These are phyloP conservation scores for Sarotherodon lohbergeri DNA, from an alignment of 2,113 vertebrate species.

Conservation along the genomic window DNA sequence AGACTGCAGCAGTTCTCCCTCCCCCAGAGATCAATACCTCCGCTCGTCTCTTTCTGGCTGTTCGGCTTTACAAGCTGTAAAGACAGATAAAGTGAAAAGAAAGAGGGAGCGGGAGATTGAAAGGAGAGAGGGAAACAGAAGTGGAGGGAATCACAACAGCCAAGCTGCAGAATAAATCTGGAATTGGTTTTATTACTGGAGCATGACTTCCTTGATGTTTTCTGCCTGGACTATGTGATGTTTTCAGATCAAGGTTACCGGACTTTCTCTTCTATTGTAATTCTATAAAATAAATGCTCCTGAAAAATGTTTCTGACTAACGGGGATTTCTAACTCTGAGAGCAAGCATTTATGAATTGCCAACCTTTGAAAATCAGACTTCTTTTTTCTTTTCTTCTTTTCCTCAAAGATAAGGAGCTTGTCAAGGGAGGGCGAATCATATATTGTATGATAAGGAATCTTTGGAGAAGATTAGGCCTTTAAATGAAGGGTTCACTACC, in stretches of 20 bases:
- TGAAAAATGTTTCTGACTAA: not conserved
- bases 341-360: no score
- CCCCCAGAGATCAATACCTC: slow-evolving; percentile 63
- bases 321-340: not conserved
- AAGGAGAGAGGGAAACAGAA: slow-evolving; percentile 12
- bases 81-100: slow-evolving; percentile 61
- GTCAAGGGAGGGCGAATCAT: not conserved
- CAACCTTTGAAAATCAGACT: not conserved
- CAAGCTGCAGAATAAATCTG: slow-evolving; percentile 37
- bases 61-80: slow-evolving; percentile 61
- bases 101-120: slow-evolving; percentile 26
- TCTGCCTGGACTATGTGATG: slow-evolving; percentile 7
- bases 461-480: slow-evolving; percentile 8
- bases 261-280: not conserved
- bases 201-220: slow-evolving; percentile 35
- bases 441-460: not conserved
- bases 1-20: slow-evolving; percentile 42
- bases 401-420: not conserved
- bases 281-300: not conserved
- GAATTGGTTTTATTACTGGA: slow-evolving; percentile 57
- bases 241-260: slow-evolving; percentile 17
- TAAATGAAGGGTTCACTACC: slow-evolving; percentile 20
- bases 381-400: not conserved
- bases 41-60: slow-evolving; percentile 51
- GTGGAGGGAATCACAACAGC: slow-evolving; percentile 39